Base-by-base conservation (phyloP, 2,113 vertebrate genomes). In the Prunella fulvescens region DNA sequence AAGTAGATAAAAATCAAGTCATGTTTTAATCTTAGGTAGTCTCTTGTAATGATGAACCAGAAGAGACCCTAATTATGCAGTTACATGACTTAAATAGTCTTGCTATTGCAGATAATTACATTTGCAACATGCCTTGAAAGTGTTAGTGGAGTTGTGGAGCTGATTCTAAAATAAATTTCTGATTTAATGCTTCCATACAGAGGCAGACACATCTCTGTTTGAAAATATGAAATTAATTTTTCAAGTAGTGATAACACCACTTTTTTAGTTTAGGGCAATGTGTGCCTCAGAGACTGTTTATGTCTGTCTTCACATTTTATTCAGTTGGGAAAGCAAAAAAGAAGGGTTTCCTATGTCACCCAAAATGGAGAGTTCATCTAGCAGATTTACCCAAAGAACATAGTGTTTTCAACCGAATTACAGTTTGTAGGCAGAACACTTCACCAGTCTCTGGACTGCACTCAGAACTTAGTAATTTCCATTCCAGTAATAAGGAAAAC, bases 1-100 rank as follows among this genome's bases (percentile, higher is more conserved):
- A 79, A 69, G 48, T 54, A 57, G 72, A 91, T 95, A 90, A 82
- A 83, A 73, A 94, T 74, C 44, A 79, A 79, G 42, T 60, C 39
- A 77, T 73, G 15, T 93, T 94, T 74, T 82, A 90, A 91, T 95
- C 48, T 92, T 77, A 77, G 77, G 83, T 78, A 93, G 58, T 78
- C 31, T 60, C 50, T 90, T 12, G 6, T 73, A 92, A 69, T 77
- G 66, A 93, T 86, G 91, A 92, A 94, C 91, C 51, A 70, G 60
- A 95, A 88, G 62, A 92, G 66, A 90, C 76, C 82, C 26, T 92
- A 91, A 94, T 95, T 95, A 85, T 90, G 62, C 39, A 23, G 54
- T 93, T 73, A 60, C 78, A 74, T 94, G 57, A 61, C 85, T 93
- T 88, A 94, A 93, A 88, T 72, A 86, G 40, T 39, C 54, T 44